These are phyloP conservation scores for Eupsilia transversa DNA, from an alignment of 2,888 invertebrate genomes.

Conservation along the genomic window DNA sequence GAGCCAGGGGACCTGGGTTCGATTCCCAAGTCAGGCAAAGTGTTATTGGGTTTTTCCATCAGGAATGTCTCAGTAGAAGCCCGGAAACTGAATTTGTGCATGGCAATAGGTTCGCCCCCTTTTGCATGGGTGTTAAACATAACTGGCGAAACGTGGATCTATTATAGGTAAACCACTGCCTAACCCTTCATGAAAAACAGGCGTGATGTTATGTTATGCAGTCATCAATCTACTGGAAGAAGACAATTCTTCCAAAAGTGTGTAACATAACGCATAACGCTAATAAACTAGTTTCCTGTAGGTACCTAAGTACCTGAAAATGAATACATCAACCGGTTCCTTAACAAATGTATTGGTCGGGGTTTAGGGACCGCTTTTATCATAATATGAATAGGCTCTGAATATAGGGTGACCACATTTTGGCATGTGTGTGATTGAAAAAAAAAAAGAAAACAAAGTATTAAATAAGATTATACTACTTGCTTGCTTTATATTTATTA, in stretches of 20 bases:
- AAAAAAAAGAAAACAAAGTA: constrained; percentile 7
- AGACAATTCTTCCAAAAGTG: background rate
- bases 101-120: background rate
- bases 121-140: background rate
- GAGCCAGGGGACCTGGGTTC: background rate
- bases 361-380: constrained; percentile 49
- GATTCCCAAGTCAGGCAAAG: background rate
- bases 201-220: background rate
- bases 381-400: constrained; percentile 46
- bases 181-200: background rate
- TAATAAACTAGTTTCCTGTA: constrained; percentile 21
- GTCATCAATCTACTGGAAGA: background rate
- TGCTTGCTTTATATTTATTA: background rate
- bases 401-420: constrained; percentile 42
- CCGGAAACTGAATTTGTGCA: background rate
- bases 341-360: constrained; percentile 31
- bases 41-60: background rate
- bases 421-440: background rate
- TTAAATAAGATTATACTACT: background rate
- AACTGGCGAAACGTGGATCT: too few relatives aligned
- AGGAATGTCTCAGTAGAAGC: background rate
- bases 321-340: constrained; percentile 50
- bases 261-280: background rate
- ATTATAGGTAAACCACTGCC: background rate
- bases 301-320: constrained; percentile 37